These are phyloP conservation scores for Tethea ocularis DNA, from an alignment of 2,888 invertebrate species.

Conservation along the genomic window DNA sequence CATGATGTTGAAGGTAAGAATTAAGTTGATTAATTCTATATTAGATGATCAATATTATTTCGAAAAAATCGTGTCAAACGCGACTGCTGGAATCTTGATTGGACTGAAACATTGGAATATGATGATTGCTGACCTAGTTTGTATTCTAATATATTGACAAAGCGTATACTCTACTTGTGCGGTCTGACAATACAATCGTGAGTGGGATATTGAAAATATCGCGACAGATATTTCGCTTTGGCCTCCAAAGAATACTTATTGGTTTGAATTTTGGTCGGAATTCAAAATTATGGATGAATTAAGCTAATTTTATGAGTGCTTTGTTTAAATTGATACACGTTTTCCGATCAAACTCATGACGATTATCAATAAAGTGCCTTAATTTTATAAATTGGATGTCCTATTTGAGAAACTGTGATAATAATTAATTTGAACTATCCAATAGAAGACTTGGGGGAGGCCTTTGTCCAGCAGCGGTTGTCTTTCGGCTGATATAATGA, in stretches of 20 bases:
- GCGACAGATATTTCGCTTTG: neutral
- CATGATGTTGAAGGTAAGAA: neutral
- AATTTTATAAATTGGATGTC: neutral
- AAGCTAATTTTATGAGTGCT: neutral
- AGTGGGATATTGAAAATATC: constrained; percentile 5
- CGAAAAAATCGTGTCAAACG: neutral
- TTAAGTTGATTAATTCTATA: neutral
- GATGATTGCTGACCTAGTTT: constrained; percentile 4
- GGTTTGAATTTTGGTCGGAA: constrained; percentile 1
- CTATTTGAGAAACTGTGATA: neutral
- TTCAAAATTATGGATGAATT: neutral
- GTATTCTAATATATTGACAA: constrained; percentile 4
- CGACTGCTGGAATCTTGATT: neutral
- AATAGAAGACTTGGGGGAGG: no score
- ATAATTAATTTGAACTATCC: neutral
- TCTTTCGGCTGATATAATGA: no score
- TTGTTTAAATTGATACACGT: constrained; percentile 3
- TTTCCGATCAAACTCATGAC: neutral
- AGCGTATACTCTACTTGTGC: constrained; percentile 5
- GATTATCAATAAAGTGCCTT: neutral
- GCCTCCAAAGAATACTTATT: neutral
- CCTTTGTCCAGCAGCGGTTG: no score
- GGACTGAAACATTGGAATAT: constrained; percentile 6
- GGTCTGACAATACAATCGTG: constrained; percentile 4
- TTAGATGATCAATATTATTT: neutral